Evolutionary conservation across 2,797 vertebrate species (phyloP).

Genomic region (Calcarius lapponicus): DNA sequence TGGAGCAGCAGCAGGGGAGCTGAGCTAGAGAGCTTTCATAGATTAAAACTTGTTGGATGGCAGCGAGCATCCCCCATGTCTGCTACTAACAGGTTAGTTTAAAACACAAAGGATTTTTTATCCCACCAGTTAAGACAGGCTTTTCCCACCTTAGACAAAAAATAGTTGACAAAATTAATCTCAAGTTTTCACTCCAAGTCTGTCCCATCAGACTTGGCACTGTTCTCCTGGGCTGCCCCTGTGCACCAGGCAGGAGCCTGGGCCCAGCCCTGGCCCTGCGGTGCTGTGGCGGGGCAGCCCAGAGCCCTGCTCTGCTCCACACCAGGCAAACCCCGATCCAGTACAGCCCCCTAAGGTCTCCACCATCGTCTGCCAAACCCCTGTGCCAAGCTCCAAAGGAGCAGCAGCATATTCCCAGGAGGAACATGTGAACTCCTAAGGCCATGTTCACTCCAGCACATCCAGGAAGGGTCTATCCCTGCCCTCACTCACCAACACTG

Average conservation of each 20-base stretch:
- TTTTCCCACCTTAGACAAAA: neutral
- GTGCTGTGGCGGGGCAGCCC: neutral
- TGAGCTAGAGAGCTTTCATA: neutral
- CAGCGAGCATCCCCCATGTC: neutral
- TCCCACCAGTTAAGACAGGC: neutral
- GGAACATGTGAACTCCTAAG: neutral
- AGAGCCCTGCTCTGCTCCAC: neutral
- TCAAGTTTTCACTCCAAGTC: neutral
- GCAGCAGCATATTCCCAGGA: neutral
- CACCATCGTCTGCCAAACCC: neutral
- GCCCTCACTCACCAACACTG: neutral
- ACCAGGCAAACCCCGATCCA: neutral
- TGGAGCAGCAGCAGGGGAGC: constrained; percentile 22
- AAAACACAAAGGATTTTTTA: neutral
- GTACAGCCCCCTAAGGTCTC: neutral
- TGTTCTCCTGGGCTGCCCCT: neutral
- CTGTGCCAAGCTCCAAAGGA: neutral
- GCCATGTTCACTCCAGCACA: accelerated
- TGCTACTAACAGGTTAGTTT: neutral
- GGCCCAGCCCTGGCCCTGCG: neutral
- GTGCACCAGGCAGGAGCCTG: accelerated
- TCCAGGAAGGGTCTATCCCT: neutral
- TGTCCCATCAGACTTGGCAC: neutral
- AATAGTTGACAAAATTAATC: neutral
- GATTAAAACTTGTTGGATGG: neutral